Evolutionary conservation across 2,888 invertebrate genomes (phyloP), one percentile per base, ranked within the genome.

Genomic region (Dynastes tityus): DNA sequence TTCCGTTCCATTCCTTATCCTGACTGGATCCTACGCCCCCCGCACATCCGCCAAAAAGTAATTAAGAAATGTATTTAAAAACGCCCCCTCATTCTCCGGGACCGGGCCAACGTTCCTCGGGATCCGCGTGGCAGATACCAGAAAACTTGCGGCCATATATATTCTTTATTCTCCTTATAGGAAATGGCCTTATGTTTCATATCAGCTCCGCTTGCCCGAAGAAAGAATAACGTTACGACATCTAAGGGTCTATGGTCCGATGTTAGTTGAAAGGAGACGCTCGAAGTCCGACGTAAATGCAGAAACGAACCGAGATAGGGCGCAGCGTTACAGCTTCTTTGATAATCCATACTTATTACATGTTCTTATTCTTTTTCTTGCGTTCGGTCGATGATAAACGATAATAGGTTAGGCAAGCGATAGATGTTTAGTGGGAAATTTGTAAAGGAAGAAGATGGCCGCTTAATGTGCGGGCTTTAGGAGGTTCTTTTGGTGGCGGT

Each of bases 311-410:
- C 45, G 65, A 16, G 65, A 67, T 22, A 6, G 45, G 1, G 45
- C 32, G 53, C n/a, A 55, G 32, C 53, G 55, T 71, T 71, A 71
- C 71, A 55, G 71, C 71, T 55, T 65, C 81, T 86, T 86, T 87
- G 87, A 87, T 88, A 88, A 88, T 88, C 88, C 88, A 88, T 88
- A 88, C 87, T 87, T 88, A 88, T 87, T 88, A 88, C 87, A 85
- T 85, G 86, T 86, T 87, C 86, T 86, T 86, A 84, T 85, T 87
- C 87, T 87, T 88, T 87, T 87, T 86, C 86, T 84, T 85, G 84
- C 84, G 85, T 85, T 84, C 83, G 84, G 83, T 85, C 83, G 86
- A 88, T 88, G 88, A 88, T 88, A 86, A 86, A 88, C 87, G 88
- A 87, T 88, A 88, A 88, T 88, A 88, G 88, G 87, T 85, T 86